Evolutionary conservation across 2,113 vertebrate species (phyloP).

Genomic region (Ictidomys tridecemlineatus): DNA sequence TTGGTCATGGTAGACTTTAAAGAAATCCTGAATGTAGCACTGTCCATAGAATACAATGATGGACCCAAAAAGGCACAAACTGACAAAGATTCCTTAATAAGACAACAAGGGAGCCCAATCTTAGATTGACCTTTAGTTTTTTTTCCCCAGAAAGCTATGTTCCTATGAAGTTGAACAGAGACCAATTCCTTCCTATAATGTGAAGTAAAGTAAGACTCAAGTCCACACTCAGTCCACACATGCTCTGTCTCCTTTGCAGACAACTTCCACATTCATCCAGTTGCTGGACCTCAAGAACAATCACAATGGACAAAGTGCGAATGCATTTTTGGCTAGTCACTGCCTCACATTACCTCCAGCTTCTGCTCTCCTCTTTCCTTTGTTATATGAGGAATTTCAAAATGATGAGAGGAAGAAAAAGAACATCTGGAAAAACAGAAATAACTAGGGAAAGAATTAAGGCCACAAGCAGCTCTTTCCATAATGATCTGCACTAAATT

Average conservation of each 20-base stretch:
- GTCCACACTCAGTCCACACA: neutral
- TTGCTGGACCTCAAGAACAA: neutral
- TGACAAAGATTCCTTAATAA: neutral
- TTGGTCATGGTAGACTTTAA: neutral
- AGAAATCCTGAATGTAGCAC: neutral
- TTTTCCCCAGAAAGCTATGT: neutral
- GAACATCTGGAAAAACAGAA: slow-evolving; percentile 25
- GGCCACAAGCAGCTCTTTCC: neutral
- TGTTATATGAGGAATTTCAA: slow-evolving; percentile 27
- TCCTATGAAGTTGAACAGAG: neutral
- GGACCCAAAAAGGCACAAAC: neutral
- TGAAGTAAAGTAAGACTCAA: neutral
- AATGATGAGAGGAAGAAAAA: slow-evolving; percentile 27
- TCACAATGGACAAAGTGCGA: neutral
- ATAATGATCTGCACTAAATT: slow-evolving; percentile 5
- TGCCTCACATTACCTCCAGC: neutral
- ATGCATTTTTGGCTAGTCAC: neutral
- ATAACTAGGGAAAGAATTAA: slow-evolving; percentile 26
- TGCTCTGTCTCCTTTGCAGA: neutral
- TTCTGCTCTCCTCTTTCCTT: neutral
- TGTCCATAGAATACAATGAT: neutral
- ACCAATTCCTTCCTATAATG: neutral
- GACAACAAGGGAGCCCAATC: neutral
- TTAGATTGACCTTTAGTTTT: neutral
- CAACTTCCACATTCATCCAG: neutral